phyloP scores from a whole-genome alignment of 1,140 invertebrate species.

The Listronotus bonariensis region DNA sequence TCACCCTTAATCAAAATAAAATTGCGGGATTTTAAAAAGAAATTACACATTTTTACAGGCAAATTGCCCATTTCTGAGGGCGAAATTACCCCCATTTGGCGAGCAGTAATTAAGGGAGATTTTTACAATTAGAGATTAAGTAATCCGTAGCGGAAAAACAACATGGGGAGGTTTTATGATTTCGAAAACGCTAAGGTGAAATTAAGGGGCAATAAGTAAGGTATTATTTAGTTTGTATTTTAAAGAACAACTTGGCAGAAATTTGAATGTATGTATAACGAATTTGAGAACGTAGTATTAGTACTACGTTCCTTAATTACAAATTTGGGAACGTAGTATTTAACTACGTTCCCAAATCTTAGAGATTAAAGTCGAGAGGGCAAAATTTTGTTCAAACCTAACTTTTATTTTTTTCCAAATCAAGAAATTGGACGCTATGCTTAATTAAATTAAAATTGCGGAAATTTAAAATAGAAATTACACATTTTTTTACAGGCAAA shows the following conservation, averaged over 20 bases:
- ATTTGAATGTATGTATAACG: no score
- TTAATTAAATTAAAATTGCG: constrained; percentile 40
- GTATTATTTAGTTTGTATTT: constrained; percentile 4
- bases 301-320: no score
- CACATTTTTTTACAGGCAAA: not conserved
- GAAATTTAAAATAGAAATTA: constrained; percentile 24
- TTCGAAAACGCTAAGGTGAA: constrained; percentile 19
- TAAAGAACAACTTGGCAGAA: not conserved
- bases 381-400: not conserved
- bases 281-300: no score
- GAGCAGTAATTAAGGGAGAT: constrained; percentile 18
- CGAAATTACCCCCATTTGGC: constrained; percentile 1
- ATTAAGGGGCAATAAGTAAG: constrained; percentile 22
- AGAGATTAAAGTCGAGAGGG: not conserved
- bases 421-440: not conserved
- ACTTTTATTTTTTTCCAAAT: no score
- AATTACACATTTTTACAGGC: constrained; percentile 6
- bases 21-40: constrained; percentile 31
- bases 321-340: no score
- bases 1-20: constrained; percentile 37
- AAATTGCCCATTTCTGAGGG: not conserved
- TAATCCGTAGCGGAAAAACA: constrained; percentile 18
- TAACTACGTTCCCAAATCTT: no score
- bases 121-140: constrained; percentile 22
- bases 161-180: constrained; percentile 16